Evolutionary conservation across 2,113 vertebrate species (phyloP), one percentile per base, ranked within the genome.

Genomic region (Athene noctua): DNA sequence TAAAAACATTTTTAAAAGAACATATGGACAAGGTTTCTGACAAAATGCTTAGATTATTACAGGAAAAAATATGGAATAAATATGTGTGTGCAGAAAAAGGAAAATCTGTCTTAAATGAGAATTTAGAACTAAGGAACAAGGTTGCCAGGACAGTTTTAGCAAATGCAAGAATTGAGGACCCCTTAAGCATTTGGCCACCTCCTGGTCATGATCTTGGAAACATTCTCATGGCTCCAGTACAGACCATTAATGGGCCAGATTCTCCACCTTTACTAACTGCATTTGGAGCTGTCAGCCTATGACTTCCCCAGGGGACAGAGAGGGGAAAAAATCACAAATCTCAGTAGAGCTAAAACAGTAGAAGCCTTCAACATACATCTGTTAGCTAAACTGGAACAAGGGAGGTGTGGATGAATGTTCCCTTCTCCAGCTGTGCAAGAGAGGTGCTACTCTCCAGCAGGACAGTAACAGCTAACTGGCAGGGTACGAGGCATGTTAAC

Each of bases 1-100:
- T 79, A 94, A 92, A 87, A 96, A 75, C 47, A 75, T 94, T 95
- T 94, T 90, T 93, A 36, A 92, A 89, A 93, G 61, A 94, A 88
- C 77, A 93, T 80, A 94, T 65, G 68, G 85, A 72, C 20, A 80
- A 85, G 14, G 25, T 55, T 92, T 67, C 72, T 80, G 34, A 94
- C n/a, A 90, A 89, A 95, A 86, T 77, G 5, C n/a, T 84, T 61
- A 44, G 38, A 52, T 74, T 88, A 86, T 70, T 71, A 38, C 25
- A 61, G 44, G n/a, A 30, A 82, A 88, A 93, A 68, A 38, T 30
- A 40, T 20, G 25, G 36, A 74, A 80, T 62, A 78, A 94, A 92
- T 79, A 61, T n/a, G 13, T 75, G 47, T 27, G 29, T 30, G 46
- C 34, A 38, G 61, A 65, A 94, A 44, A 58, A 59, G 55, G 38